Evolutionary conservation across 1,140 invertebrate species (phyloP).

Genomic region (Metopolophium dirhodum): DNA sequence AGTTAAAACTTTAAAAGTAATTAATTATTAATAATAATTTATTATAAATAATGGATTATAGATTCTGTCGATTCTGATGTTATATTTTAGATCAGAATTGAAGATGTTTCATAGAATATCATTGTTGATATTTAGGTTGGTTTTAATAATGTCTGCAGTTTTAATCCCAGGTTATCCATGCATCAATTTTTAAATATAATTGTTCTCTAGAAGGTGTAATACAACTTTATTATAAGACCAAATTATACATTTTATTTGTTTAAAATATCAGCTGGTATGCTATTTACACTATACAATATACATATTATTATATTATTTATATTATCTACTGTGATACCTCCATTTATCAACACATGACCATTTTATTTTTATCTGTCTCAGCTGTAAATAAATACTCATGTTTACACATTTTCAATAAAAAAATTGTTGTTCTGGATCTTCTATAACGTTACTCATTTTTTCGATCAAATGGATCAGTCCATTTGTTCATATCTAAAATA

Average conservation of each 20-base stretch:
- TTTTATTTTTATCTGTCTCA: background rate
- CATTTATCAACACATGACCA: background rate
- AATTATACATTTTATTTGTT: background rate
- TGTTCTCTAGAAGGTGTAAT: background rate
- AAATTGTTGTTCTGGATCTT: background rate
- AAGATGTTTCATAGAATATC: background rate
- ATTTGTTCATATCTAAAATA: constrained; percentile 75
- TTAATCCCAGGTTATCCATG: background rate
- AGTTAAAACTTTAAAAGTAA: background rate
- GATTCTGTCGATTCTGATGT: background rate
- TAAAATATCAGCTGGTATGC: background rate
- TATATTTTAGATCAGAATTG: background rate
- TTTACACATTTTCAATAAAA: background rate
- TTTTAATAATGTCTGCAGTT: background rate
- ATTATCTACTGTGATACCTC: background rate
- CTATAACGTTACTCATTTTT: constrained; percentile 62
- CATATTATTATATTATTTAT: background rate
- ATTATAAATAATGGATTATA: background rate
- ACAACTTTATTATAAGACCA: background rate
- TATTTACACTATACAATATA: background rate
- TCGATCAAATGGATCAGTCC: constrained; percentile 72
- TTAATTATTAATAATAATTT: too few species aligned
- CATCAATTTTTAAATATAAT: background rate
- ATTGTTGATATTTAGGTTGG: background rate
- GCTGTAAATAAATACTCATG: background rate